Percentiles rank a stretch among this genome's conserved stretches.
phyloP scores from a whole-genome alignment of 2,888 invertebrate species.

The Lasioglossum morio region DNA sequence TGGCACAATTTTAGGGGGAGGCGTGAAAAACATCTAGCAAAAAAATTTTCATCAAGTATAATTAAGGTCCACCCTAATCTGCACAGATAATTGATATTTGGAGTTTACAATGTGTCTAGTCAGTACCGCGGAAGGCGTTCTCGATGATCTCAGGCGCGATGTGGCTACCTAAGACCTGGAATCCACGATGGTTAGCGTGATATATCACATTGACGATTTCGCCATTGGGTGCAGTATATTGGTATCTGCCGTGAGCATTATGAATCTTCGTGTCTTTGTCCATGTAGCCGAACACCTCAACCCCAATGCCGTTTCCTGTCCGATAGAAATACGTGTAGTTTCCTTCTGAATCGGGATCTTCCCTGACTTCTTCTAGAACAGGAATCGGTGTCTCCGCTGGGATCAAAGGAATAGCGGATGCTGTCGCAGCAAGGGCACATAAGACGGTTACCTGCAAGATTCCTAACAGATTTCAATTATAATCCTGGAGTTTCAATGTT shows the following conservation, averaged over 20 bases:
- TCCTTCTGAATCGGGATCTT: conserved; percentile 82
- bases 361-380: conserved; percentile 78
- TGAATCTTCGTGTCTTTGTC: too few relatives aligned
- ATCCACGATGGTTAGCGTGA: conserved; percentile 90
- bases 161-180: conserved; percentile 87
- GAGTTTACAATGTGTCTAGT: neutral
- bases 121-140: conserved; percentile 66
- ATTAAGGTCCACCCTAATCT: too few relatives aligned
- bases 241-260: conserved; percentile 83
- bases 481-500: neutral
- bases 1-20: too few relatives aligned
- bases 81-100: neutral
- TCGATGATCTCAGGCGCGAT: conserved; percentile 83
- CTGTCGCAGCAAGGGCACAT: conserved; percentile 67
- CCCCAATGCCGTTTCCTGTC: conserved; percentile 85
- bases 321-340: conserved; percentile 83
- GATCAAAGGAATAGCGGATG: conserved; percentile 69
- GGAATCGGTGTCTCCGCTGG: conserved; percentile 70
- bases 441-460: conserved; percentile 57
- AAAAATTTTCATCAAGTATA: too few relatives aligned
- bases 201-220: conserved; percentile 87
- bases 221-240: conserved; percentile 88
- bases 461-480: neutral
- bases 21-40: too few relatives aligned
- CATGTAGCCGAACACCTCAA: conserved; percentile 81